phyloP scores from a whole-genome alignment of 2,797 vertebrate species.

The Coregonus suidteri region DNA sequence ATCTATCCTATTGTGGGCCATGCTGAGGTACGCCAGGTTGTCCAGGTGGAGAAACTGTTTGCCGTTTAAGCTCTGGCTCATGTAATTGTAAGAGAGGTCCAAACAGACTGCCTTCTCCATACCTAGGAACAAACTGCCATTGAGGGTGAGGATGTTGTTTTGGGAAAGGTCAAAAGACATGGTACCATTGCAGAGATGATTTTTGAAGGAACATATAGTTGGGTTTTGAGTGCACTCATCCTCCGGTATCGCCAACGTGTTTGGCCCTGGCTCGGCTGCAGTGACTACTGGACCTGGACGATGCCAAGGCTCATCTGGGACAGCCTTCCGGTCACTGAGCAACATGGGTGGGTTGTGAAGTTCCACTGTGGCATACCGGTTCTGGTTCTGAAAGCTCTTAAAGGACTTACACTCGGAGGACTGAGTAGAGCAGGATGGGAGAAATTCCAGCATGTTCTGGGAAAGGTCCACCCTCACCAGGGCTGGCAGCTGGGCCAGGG shows the following conservation, averaged over 20 bases:
- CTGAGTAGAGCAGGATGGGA: conserved; percentile 31
- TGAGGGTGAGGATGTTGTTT: conserved; percentile 76
- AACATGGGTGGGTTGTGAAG: conserved; percentile 1
- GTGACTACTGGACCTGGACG: conserved; percentile 5
- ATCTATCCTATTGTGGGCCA: conserved; percentile 81
- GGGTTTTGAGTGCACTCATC: conserved; percentile 16
- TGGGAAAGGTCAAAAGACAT: conserved; percentile 76
- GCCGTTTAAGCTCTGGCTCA: conserved; percentile 72
- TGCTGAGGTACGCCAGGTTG: conserved; percentile 71
- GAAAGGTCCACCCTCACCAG: conserved; percentile 72
- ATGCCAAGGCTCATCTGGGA: conserved; percentile 25
- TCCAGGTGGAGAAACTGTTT: conserved; percentile 62
- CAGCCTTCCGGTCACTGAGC: conserved; percentile 20
- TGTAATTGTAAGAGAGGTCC: conserved; percentile 82
- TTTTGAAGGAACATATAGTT: conserved; percentile 52
- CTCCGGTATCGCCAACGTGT: conserved; percentile 14
- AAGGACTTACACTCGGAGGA: conserved; percentile 11
- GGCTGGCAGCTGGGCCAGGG: conserved; percentile 57
- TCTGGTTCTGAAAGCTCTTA: conserved; percentile 39
- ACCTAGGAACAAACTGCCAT: conserved; percentile 64
- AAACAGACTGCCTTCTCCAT: conserved; percentile 78
- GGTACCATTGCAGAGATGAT: conserved; percentile 45
- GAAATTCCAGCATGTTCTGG: conserved; percentile 77
- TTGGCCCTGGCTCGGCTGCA: neutral
- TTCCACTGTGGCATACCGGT: conserved; percentile 1